Evolutionary conservation across 2,113 vertebrate genomes (phyloP).

Genomic region (Buteo buteo): DNA sequence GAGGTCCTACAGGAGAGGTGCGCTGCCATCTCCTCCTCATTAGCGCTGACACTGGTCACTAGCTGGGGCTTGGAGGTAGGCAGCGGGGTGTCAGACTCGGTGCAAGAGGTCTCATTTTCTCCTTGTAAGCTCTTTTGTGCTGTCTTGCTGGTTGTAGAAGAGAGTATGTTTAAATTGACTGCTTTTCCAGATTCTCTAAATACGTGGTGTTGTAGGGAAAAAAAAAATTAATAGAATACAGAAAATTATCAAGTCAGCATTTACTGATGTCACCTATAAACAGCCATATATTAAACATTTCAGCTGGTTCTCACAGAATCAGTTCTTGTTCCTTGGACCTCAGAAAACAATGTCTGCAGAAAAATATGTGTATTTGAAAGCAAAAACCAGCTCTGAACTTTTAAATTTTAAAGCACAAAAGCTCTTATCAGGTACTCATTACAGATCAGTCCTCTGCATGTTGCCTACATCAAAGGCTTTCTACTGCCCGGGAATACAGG

Average conservation of each 20-base stretch:
- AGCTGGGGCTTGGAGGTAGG: neutral
- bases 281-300: neutral
- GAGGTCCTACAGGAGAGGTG: neutral
- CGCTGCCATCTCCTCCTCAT: neutral
- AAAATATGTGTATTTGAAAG: neutral
- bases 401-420: neutral
- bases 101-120: neutral
- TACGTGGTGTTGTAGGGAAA: neutral
- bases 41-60: neutral
- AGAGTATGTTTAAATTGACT: neutral
- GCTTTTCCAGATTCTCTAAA: neutral
- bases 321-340: neutral
- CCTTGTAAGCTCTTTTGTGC: neutral
- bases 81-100: neutral
- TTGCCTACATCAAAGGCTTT: neutral
- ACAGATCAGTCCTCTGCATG: neutral
- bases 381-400: neutral
- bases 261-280: neutral
- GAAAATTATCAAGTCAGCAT: neutral
- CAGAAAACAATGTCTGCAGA: neutral
- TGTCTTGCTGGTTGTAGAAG: neutral
- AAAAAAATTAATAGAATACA: neutral
- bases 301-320: neutral
- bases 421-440: neutral
- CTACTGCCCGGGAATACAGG: neutral